These are phyloP conservation scores for Daktulosphaira vitifoliae DNA, from an alignment of 1,140 invertebrate species.

Conservation along the genomic window DNA sequence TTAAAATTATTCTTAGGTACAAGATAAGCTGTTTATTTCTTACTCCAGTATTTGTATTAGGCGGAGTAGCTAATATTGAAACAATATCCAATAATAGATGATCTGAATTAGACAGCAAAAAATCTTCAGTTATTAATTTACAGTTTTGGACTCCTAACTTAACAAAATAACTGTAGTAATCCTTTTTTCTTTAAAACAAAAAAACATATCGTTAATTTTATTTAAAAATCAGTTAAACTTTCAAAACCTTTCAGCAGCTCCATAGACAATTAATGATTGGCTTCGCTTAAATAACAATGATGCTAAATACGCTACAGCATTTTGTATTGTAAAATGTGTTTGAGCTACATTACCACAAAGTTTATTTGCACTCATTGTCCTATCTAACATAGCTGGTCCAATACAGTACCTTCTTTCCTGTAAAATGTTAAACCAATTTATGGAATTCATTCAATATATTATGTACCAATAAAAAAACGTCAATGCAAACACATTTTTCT, in stretches of 20 bases:
- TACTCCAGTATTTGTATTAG: conserved; percentile 22
- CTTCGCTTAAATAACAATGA: conserved; percentile 20
- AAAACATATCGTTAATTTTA: no score
- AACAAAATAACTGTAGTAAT: conserved; percentile 20
- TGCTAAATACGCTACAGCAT: conserved; percentile 16
- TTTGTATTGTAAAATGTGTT: conserved; percentile 23
- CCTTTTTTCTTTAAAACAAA: neutral
- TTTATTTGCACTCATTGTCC: conserved; percentile 22
- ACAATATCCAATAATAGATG: conserved; percentile 6
- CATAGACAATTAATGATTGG: conserved; percentile 7
- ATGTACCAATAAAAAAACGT: no score
- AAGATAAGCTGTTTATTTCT: neutral
- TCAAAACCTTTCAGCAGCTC: conserved; percentile 17
- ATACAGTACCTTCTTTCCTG: conserved; percentile 28
- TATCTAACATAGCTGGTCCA: conserved; percentile 13
- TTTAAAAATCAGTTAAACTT: no score
- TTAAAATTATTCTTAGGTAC: no score
- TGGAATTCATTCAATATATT: no score
- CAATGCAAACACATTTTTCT: no score
- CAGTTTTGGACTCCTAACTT: conserved; percentile 15
- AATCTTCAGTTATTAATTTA: conserved; percentile 10
- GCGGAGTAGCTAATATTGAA: conserved; percentile 14
- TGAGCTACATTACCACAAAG: conserved; percentile 25
- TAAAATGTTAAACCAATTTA: neutral
- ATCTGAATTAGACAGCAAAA: neutral